phyloP scores from a whole-genome alignment of 2,888 invertebrate genomes.

The Drosophila pegasa region DNA sequence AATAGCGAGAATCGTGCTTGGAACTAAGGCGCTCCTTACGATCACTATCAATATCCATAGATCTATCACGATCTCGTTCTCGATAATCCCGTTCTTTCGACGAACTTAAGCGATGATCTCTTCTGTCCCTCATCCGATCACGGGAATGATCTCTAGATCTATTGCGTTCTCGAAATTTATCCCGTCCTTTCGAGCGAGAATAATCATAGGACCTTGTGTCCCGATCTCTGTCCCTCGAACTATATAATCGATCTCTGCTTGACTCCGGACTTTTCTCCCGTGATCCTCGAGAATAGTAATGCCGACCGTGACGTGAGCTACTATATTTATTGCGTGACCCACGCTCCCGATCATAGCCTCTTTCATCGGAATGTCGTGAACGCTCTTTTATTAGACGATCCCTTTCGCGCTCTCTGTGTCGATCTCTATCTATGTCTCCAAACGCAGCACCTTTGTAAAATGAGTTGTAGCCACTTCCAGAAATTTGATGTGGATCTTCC shows the following conservation, averaged over 20 bases:
- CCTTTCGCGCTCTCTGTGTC: slow-evolving; percentile 61
- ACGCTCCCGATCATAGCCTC: slow-evolving; percentile 69
- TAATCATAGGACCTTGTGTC: slow-evolving; percentile 56
- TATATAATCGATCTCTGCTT: slow-evolving; percentile 61
- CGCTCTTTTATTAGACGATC: slow-evolving; percentile 60
- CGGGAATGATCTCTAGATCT: slow-evolving; percentile 62
- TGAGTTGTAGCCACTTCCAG: slow-evolving; percentile 33
- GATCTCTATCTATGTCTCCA: slow-evolving; percentile 52
- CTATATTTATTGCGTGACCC: slow-evolving; percentile 66
- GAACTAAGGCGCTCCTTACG: slow-evolving; percentile 56
- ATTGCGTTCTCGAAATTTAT: slow-evolving; percentile 61
- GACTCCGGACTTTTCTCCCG: slow-evolving; percentile 80
- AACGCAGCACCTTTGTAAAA: slow-evolving; percentile 36
- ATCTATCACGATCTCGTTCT: slow-evolving; percentile 81
- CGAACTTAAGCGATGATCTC: slow-evolving; percentile 59
- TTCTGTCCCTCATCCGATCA: slow-evolving; percentile 82
- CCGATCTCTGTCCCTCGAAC: slow-evolving; percentile 41
- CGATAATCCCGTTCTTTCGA: slow-evolving; percentile 74
- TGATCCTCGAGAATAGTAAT: slow-evolving; percentile 78
- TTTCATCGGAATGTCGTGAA: slow-evolving; percentile 65
- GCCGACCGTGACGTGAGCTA: slow-evolving; percentile 73
- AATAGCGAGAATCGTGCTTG: slow-evolving; percentile 65
- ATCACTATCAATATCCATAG: slow-evolving; percentile 61
- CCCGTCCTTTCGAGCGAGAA: slow-evolving; percentile 67
- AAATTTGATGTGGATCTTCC: slow-evolving; percentile 54